A percentile compares a stretch with the other conserved stretches of the same genome.
Evolutionary conservation across 1,140 invertebrate genomes (phyloP).

Genomic region (Streblospio benedicti): DNA sequence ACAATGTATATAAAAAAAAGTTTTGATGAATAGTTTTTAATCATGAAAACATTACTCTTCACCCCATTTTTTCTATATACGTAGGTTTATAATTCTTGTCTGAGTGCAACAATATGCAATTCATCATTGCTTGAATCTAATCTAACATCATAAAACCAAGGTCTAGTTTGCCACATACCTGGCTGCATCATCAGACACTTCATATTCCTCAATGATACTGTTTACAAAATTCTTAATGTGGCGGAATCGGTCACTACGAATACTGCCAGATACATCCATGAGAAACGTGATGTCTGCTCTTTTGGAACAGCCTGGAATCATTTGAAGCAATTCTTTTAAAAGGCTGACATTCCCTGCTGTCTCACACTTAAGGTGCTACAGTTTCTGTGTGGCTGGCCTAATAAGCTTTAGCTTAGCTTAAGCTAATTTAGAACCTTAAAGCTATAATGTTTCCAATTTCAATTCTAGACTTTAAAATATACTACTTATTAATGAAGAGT

Average conservation of each 20-base stretch:
- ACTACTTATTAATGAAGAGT: neutral
- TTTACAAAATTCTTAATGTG: constrained; percentile 3
- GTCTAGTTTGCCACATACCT: neutral
- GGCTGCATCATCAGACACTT: neutral
- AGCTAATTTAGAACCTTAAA: neutral
- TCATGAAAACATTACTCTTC: no score
- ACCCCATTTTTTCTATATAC: no score
- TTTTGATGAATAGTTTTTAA: no score
- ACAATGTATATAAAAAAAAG: no score
- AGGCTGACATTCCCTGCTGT: neutral
- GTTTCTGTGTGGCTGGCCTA: neutral
- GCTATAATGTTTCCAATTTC: neutral
- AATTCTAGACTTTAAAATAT: neutral
- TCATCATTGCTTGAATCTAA: no score
- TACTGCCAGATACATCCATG: constrained; percentile 13
- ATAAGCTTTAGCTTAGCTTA: neutral
- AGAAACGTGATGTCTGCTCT: constrained; percentile 14
- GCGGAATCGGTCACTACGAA: constrained; percentile 7
- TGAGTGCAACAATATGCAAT: no score
- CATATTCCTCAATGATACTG: constrained; percentile 4
- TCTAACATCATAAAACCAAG: no score
- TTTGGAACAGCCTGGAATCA: constrained; percentile 10
- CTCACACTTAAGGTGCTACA: neutral
- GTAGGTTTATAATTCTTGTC: no score
- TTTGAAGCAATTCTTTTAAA: neutral